Conservation (phyloP, 2,113 vertebrate genomes). For the Hydropotes inermis region DNA sequence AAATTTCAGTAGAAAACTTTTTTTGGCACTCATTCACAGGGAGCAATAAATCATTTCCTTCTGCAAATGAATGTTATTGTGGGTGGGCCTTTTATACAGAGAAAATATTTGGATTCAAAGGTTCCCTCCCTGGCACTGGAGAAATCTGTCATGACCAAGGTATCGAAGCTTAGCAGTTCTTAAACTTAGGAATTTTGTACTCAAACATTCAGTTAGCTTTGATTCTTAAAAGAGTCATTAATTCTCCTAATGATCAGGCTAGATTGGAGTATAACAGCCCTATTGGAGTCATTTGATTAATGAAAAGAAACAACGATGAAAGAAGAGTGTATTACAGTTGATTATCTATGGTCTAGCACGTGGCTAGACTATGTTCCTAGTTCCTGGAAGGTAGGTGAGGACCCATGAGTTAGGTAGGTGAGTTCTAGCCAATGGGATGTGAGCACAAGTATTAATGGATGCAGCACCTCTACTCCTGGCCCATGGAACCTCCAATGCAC, state of each 20-base stretch:
- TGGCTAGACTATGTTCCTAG: background rate
- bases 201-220: background rate
- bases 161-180: conserved; percentile 23
- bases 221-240: background rate
- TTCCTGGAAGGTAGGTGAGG: background rate
- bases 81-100: conserved; percentile 59
- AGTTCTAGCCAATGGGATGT: background rate
- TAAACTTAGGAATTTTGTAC: conserved; percentile 13
- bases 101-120: conserved; percentile 59
- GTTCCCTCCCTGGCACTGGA: conserved; percentile 3
- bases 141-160: conserved; percentile 49
- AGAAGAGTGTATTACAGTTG: background rate
- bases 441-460: background rate
- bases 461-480: background rate
- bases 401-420: background rate
- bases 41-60: conserved; percentile 66
- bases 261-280: background rate
- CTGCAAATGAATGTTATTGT: conserved; percentile 57
- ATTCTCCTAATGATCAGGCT: background rate
- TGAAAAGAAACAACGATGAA: background rate
- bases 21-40: conserved; percentile 46
- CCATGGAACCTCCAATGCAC: background rate
- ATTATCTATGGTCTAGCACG: background rate
- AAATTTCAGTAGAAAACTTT: conserved; percentile 58
- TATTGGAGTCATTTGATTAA: background rate